phyloP scores from a whole-genome alignment of 2,888 invertebrate species.

The Tachina lurida region DNA sequence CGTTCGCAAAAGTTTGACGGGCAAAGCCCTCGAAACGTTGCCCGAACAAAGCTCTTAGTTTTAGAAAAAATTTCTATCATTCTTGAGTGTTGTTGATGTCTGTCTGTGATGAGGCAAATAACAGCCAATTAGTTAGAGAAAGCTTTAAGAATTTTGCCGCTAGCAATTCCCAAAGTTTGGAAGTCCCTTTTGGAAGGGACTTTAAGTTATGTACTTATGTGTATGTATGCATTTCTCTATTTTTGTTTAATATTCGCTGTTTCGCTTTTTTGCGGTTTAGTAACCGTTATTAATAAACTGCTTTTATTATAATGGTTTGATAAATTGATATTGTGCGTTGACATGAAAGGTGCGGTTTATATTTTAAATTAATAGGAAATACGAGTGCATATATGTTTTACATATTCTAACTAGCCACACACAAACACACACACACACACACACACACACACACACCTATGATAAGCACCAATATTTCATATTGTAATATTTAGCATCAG shows the following conservation, averaged over 20 bases:
- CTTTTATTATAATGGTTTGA: slow-evolving; percentile 62
- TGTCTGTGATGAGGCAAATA: too few relatives aligned
- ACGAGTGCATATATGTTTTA: neutral
- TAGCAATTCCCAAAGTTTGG: too few relatives aligned
- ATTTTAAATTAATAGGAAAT: slow-evolving; percentile 69
- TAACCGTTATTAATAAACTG: slow-evolving; percentile 68
- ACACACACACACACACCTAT: neutral
- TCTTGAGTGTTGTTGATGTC: too few relatives aligned
- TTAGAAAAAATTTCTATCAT: too few relatives aligned
- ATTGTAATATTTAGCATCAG: slow-evolving; percentile 9
- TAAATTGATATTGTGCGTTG: slow-evolving; percentile 66
- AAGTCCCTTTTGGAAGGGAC: too few relatives aligned
- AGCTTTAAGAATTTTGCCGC: too few relatives aligned
- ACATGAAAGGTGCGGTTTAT: slow-evolving; percentile 69
- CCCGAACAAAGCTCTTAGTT: too few relatives aligned
- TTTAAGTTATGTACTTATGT: too few relatives aligned
- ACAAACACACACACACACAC: neutral
- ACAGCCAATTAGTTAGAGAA: too few relatives aligned
- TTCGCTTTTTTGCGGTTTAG: slow-evolving; percentile 59
- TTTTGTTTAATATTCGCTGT: slow-evolving; percentile 28
- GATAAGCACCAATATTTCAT: slow-evolving; percentile 24
- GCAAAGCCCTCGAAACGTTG: too few relatives aligned
- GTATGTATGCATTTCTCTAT: neutral
- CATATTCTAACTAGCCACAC: neutral
- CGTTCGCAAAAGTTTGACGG: too few relatives aligned